A percentile compares a stretch with the other conserved stretches of the same genome.
Evolutionary conservation across 1,140 invertebrate genomes (phyloP).

Genomic region (Stenopsyche tienmushanensis): DNA sequence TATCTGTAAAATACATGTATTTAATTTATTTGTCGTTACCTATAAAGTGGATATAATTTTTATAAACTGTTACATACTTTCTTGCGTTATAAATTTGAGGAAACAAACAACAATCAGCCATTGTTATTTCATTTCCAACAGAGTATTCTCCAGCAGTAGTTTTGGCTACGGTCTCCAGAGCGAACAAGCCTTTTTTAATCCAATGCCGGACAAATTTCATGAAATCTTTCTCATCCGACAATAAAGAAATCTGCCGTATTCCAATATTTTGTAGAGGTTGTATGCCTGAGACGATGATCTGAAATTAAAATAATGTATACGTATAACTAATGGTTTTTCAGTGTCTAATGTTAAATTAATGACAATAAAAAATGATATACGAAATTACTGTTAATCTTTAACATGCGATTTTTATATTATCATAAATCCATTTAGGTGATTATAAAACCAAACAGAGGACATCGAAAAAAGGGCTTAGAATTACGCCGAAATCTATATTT

Average conservation of each 20-base stretch:
- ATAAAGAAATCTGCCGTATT: slow-evolving; percentile 69
- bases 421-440: too few species aligned
- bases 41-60: neutral
- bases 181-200: slow-evolving; percentile 80
- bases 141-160: slow-evolving; percentile 86
- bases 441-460: too few species aligned
- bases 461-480: too few species aligned
- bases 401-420: too few species aligned
- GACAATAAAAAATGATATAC: too few species aligned
- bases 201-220: slow-evolving; percentile 84
- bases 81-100: slow-evolving; percentile 88
- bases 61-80: slow-evolving; percentile 51
- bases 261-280: slow-evolving; percentile 94
- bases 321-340: neutral
- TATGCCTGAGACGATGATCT: slow-evolving; percentile 85
- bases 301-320: slow-evolving; percentile 63
- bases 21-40: slow-evolving; percentile 32
- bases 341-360: too few species aligned
- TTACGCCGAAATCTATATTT: too few species aligned
- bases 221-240: slow-evolving; percentile 71
- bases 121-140: slow-evolving; percentile 85
- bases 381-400: too few species aligned
- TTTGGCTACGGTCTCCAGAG: slow-evolving; percentile 79
- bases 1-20: slow-evolving; percentile 43
- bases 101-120: slow-evolving; percentile 92